Base-by-base conservation (phyloP, 2,113 vertebrate genomes). In the Syngnathoides biaculeatus region DNA sequence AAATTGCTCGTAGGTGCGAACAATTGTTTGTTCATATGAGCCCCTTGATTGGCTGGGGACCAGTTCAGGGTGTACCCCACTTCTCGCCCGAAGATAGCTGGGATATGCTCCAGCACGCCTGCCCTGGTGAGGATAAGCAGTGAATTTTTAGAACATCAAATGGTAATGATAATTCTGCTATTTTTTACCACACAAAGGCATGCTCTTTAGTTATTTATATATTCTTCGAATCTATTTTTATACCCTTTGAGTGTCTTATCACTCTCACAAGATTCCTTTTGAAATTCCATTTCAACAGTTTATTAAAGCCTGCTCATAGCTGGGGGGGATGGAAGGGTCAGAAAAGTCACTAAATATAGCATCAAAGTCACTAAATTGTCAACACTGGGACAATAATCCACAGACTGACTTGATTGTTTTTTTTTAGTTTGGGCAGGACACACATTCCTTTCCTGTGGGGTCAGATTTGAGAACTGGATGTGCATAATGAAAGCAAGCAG, bases 171-270 rank as follows among this genome's bases (percentile, higher is more conserved):
- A 55, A 5, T 12, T 26, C 24, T 26, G n/a, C 11, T 53, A 53
- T 24, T 26, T 22, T 11, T 14, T 4, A 2, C 42, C 35, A 35
- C 9, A n/a, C 57, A n/a, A 2, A 60, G 19, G 24, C 22, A 6
- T 42, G n/a, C 38, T 38, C 14, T 43, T 62, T 62, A 43, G 40
- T 62, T 62, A 62, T 62, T 62, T 62, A 62, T 62, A n/a, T 43
- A 42, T 26, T 62, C n/a, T 43, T 26, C 5, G 22, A 10, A 15
- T 62, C 60, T 62, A 62, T 62, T 62, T 62, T 24, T 62, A 62
- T 43, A 43, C 40, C n/a, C 40, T 62, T 62, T 43, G n/a, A 62
- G 19, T 17, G n/a, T 62, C 60, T 26, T 24, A 13, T 2, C 22
- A 40, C n/a, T 24, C n/a, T 62, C 5, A 43, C 22, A 62, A 62